Base-by-base conservation (phyloP, 1,140 invertebrate species). In the Copidosoma floridanum region DNA sequence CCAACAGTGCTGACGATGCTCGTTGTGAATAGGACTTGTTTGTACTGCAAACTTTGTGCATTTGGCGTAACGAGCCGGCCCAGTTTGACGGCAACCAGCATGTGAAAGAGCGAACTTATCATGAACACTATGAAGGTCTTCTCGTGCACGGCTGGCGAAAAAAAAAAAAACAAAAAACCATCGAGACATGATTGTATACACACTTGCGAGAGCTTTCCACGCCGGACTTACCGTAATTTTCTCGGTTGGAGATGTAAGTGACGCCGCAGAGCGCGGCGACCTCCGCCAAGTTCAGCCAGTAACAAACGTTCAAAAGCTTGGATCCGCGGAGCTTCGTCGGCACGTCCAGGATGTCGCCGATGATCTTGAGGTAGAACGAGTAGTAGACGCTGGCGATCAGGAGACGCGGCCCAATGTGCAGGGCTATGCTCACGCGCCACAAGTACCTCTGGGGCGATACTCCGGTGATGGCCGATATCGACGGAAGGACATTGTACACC, bases 81-180 rank as follows among this genome's bases (percentile, higher is more conserved):
- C 63, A 81, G 69, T 72, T 83, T 83, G 63, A 88, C 82, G 57
- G 82, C 82, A 50, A 85, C 85, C 64, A 94, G 77, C 93, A 95
- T 95, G 71, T 95, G 92, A 58, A 85, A 84, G 56, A 95, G 77
- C 27, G 92, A 92, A 58, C 89, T 88, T 61, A 93, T 80, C 93
- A 96, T 95, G 75, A 96, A 96, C 55, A 89, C 83, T 66, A 95
- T 92, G 80, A 96, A 95, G 69, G 95, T 89, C 78, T 94, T 93
- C 76, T 95, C 93, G 78, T 95, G 93, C 47, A 94, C 82, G 69
- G 92, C 92, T 95, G 80, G 57, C 89, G 89, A 63, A 64, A 63
- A 66, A 65, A 69, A 63, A 63, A 62, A 65, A 68, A 53, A n/a
- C n/a, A n/a, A n/a, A n/a, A n/a, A n/a, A n/a, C n/a, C n/a, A n/a